These are phyloP conservation scores for Lethenteron reissneri DNA, from an alignment of 2,113 vertebrate genomes.

Conservation along the genomic window DNA sequence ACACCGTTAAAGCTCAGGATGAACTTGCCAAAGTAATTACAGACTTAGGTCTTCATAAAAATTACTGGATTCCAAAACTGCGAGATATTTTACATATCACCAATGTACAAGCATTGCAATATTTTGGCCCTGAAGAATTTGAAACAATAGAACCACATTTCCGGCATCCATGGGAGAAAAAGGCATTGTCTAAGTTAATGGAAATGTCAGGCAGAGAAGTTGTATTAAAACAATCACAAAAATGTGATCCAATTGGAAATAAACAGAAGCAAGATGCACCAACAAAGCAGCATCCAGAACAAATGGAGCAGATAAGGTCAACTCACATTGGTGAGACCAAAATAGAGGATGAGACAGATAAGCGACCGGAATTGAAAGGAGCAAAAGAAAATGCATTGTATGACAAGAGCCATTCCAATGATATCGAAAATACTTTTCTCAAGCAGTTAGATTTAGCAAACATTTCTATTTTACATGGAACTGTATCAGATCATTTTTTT, in stretches of 20 bases:
- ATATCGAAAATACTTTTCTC: constrained; percentile 9
- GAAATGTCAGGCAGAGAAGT: neutral
- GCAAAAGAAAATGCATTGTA: constrained; percentile 8
- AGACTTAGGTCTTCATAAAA: constrained; percentile 12
- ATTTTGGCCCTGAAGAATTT: constrained; percentile 13
- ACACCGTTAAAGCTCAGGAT: neutral
- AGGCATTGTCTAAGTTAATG: constrained; percentile 13
- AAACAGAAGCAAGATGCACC: constrained; percentile 2
- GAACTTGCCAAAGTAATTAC: constrained; percentile 12
- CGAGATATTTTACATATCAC: constrained; percentile 10
- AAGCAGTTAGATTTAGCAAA: constrained; percentile 13
- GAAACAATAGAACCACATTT: constrained; percentile 11
- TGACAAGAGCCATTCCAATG: rapidly evolving
- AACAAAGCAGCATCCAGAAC: constrained; percentile 7
- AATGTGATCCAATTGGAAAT: constrained; percentile 6
- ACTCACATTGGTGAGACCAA: constrained; percentile 6
- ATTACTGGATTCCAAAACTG: constrained; percentile 16
- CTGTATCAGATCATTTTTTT: constrained; percentile 12
- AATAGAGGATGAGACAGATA: constrained; percentile 11
- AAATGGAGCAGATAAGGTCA: constrained; percentile 2
- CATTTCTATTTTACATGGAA: neutral
- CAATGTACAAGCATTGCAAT: constrained; percentile 13
- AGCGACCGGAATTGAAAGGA: constrained; percentile 14
- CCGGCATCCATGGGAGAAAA: constrained; percentile 11
- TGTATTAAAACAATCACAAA: neutral